A percentile compares a stretch with the other conserved stretches of the same genome.
phyloP scores from a whole-genome alignment of 1,140 invertebrate species.

The Formica exsecta region DNA sequence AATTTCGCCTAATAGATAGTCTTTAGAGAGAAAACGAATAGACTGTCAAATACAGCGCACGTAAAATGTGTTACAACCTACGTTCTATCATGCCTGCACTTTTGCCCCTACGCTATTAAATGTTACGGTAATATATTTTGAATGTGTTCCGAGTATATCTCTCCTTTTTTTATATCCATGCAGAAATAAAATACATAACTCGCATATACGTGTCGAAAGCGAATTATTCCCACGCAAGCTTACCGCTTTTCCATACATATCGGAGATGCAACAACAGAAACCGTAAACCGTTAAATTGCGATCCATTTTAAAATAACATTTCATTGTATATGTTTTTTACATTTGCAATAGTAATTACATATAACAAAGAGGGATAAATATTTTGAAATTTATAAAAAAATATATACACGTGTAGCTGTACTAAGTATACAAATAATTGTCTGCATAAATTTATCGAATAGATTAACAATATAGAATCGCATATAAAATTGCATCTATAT shows the following conservation, averaged over 20 bases:
- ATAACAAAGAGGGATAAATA: background rate
- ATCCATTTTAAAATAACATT: slow-evolving; percentile 18
- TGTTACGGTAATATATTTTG: slow-evolving; percentile 25
- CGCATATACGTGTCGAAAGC: background rate
- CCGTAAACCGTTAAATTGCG: background rate
- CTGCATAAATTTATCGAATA: background rate
- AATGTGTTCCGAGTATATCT: background rate
- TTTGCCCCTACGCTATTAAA: slow-evolving; percentile 15
- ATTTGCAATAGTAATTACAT: background rate
- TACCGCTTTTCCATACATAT: background rate
- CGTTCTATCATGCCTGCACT: background rate
- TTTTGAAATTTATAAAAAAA: background rate
- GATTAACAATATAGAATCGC: too few relatives aligned
- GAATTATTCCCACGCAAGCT: background rate
- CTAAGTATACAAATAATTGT: background rate
- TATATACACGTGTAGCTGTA: background rate
- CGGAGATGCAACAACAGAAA: background rate
- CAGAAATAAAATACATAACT: slow-evolving; percentile 1
- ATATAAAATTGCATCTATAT: too few relatives aligned
- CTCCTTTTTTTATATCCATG: background rate
- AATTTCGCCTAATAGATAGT: slow-evolving; percentile 18
- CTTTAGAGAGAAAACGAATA: background rate
- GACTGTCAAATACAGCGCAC: background rate
- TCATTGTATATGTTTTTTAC: background rate
- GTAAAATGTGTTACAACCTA: slow-evolving; percentile 5